These are phyloP conservation scores for Poecilia picta DNA, from an alignment of 2,797 vertebrate species.

Conservation along the genomic window DNA sequence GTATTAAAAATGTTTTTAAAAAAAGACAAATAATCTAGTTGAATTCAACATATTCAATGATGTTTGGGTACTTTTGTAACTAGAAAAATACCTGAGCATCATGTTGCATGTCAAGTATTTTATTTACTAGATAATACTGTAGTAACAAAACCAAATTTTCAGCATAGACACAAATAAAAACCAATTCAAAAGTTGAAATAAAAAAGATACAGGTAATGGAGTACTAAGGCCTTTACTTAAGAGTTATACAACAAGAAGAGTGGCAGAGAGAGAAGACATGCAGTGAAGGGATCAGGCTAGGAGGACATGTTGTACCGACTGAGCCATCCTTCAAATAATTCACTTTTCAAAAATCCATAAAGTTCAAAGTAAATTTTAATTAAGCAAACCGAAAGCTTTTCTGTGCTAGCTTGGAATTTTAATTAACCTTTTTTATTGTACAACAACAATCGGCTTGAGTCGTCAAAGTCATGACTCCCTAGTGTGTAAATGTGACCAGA, in stretches of 20 bases:
- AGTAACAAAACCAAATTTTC: too few species aligned
- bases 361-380: conserved; percentile 2
- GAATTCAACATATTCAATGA: background rate
- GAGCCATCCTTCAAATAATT: background rate
- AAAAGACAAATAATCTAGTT: background rate
- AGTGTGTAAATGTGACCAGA: background rate
- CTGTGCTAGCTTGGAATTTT: background rate
- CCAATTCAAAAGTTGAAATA: background rate
- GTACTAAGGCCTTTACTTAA: background rate
- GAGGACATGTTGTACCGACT: background rate
- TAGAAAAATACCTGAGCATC: background rate
- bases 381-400: background rate
- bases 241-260: background rate
- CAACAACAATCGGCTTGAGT: background rate
- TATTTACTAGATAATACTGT: background rate
- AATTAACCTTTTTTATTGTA: background rate
- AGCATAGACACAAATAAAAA: background rate
- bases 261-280: background rate
- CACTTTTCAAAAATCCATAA: background rate
- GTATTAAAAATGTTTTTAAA: background rate
- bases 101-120: background rate
- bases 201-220: background rate
- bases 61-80: background rate
- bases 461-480: background rate
- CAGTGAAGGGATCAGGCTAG: background rate